Evolutionary conservation across 2,113 vertebrate species (phyloP).

Genomic region (Sinocyclocheilus anshuiensis): DNA sequence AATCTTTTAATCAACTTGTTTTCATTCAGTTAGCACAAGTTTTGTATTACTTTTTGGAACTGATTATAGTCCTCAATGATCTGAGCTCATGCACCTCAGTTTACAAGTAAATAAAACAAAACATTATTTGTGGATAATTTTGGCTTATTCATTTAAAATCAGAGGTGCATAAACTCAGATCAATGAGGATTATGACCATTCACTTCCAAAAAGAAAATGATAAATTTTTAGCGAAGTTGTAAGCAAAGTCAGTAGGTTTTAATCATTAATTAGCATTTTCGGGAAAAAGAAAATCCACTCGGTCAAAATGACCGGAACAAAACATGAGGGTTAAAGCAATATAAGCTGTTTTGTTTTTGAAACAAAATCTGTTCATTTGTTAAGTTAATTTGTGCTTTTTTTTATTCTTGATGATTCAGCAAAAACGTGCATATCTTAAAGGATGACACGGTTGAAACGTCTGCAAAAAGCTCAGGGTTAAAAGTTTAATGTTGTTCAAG

Average conservation of each 20-base stretch:
- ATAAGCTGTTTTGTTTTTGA: too few relatives aligned
- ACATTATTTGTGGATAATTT: background rate
- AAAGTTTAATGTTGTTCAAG: background rate
- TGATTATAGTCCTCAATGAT: too few relatives aligned
- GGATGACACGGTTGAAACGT: background rate
- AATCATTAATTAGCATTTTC: background rate
- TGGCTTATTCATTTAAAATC: too few relatives aligned
- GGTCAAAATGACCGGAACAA: too few relatives aligned
- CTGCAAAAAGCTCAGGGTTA: background rate
- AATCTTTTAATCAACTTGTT: background rate
- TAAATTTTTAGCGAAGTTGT: background rate
- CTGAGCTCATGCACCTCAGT: too few relatives aligned
- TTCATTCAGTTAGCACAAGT: background rate
- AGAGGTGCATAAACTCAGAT: too few relatives aligned
- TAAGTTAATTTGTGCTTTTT: background rate
- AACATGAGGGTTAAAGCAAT: too few relatives aligned
- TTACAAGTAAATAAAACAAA: too few relatives aligned
- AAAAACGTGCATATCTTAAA: background rate
- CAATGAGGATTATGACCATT: too few relatives aligned
- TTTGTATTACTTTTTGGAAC: background rate
- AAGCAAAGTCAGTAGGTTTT: background rate
- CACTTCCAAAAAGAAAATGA: too few relatives aligned
- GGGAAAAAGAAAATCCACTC: too few relatives aligned
- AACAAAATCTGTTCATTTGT: too few relatives aligned
- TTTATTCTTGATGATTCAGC: background rate